Percentiles rank a stretch among this genome's conserved stretches.
phyloP scores from a whole-genome alignment of 2,888 invertebrate species.

The Pammene aurita region DNA sequence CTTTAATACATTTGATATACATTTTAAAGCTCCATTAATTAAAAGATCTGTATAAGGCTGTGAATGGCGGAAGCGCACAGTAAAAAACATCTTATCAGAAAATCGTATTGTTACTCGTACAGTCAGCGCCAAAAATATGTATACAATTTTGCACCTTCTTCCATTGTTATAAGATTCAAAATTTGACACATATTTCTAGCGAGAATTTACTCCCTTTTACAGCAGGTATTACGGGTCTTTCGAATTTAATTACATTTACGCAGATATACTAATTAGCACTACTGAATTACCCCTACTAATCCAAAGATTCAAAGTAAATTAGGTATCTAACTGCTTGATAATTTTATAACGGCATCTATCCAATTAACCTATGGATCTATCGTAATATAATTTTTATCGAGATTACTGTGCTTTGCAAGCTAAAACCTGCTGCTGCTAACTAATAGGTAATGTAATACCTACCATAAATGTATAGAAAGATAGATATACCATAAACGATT shows the following conservation, averaged over 20 bases:
- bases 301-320: background rate
- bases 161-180: too few relatives aligned
- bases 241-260: background rate
- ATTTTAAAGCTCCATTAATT: slow-evolving; percentile 23
- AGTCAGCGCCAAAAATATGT: too few relatives aligned
- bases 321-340: background rate
- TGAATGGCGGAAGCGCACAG: slow-evolving; percentile 20
- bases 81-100: slow-evolving; percentile 19
- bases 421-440: too few relatives aligned
- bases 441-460: too few relatives aligned
- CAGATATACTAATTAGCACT: background rate
- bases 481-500: too few relatives aligned
- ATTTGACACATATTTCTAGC: too few relatives aligned
- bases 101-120: slow-evolving; percentile 14
- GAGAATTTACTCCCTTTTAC: too few relatives aligned
- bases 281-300: background rate
- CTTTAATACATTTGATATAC: slow-evolving; percentile 4
- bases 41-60: slow-evolving; percentile 25
- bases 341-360: background rate
- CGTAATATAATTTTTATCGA: background rate
- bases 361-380: background rate
- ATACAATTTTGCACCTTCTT: too few relatives aligned
- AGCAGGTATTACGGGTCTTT: slow-evolving; percentile 13
- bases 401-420: background rate
- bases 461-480: too few relatives aligned